These are phyloP conservation scores for Eptatretus atami DNA, from an alignment of 2,797 vertebrate species.

Conservation along the genomic window DNA sequence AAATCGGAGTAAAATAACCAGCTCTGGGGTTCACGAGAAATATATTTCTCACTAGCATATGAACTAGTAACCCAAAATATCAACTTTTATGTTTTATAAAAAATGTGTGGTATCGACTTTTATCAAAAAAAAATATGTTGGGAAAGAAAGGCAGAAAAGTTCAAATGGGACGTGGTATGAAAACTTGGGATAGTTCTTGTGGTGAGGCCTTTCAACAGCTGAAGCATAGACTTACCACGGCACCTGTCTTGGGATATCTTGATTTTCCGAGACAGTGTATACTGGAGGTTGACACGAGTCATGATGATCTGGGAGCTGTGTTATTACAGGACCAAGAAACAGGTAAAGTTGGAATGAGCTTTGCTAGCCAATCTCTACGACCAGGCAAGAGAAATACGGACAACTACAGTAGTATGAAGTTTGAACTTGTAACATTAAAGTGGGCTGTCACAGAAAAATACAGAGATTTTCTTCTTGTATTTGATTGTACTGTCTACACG, in stretches of 20 bases:
- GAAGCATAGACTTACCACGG: slow-evolving; percentile 1
- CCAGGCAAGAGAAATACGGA: slow-evolving; percentile 8
- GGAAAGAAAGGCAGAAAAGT: not conserved
- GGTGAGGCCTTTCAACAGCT: slow-evolving; percentile 9
- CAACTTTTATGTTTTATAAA: too few species aligned
- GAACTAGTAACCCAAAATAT: too few species aligned
- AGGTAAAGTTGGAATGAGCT: not conserved
- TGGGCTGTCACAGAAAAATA: slow-evolving; percentile 3
- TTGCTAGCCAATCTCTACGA: slow-evolving; percentile 3
- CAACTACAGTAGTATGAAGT: slow-evolving; percentile 5
- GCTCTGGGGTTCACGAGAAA: too few species aligned
- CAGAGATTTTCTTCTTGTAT: not conserved
- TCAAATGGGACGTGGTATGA: slow-evolving; percentile 8
- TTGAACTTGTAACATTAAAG: slow-evolving; percentile 4
- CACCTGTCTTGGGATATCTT: slow-evolving; percentile 6
- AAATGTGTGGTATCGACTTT: too few species aligned
- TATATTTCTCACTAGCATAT: too few species aligned
- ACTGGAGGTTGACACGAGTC: slow-evolving; percentile 7
- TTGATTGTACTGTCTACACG: not conserved
- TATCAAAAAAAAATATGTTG: too few species aligned
- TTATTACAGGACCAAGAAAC: not conserved
- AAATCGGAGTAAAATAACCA: too few species aligned
- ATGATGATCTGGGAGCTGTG: slow-evolving; percentile 7
- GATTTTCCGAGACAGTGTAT: slow-evolving; percentile 8
- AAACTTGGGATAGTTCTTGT: slow-evolving; percentile 9